phyloP scores from a whole-genome alignment of 2,113 vertebrate genomes.

The Zeus faber region DNA sequence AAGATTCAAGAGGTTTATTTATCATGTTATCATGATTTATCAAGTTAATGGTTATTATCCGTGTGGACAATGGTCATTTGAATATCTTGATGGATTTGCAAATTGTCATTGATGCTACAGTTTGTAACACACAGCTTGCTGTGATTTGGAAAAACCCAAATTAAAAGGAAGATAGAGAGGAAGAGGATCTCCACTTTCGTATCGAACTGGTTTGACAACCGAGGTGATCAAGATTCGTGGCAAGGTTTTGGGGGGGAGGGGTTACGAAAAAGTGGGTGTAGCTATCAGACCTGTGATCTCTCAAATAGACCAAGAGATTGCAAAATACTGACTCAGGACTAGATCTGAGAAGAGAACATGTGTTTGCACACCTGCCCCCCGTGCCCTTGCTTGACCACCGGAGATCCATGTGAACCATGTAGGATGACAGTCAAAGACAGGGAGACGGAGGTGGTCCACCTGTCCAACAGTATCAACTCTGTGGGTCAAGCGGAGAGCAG shows the following conservation, averaged over 20 bases:
- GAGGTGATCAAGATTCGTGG: conserved; percentile 16
- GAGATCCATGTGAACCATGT: conserved; percentile 50
- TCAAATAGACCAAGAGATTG: conserved; percentile 14
- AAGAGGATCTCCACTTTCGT: too few species aligned
- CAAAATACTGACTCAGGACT: conserved; percentile 5
- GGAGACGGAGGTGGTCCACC: conserved; percentile 31
- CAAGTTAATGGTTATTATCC: conserved; percentile 24
- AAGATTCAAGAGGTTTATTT: too few species aligned
- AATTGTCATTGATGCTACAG: neutral
- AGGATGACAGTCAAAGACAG: conserved; percentile 44
- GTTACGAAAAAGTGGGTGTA: too few species aligned
- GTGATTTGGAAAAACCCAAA: too few species aligned
- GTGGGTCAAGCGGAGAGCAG: neutral
- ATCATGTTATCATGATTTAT: neutral
- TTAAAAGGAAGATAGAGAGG: too few species aligned
- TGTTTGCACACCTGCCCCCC: too few species aligned
- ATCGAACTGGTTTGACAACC: conserved; percentile 11
- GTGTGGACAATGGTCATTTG: neutral
- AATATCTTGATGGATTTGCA: neutral
- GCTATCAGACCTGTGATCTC: conserved; percentile 39
- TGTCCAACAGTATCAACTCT: conserved; percentile 27
- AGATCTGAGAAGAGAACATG: neutral
- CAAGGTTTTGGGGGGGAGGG: too few species aligned
- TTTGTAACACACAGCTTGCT: neutral
- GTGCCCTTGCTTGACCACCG: conserved; percentile 39